phyloP scores from a whole-genome alignment of 2,113 vertebrate genomes.

The Melanostigma gelatinosum region DNA sequence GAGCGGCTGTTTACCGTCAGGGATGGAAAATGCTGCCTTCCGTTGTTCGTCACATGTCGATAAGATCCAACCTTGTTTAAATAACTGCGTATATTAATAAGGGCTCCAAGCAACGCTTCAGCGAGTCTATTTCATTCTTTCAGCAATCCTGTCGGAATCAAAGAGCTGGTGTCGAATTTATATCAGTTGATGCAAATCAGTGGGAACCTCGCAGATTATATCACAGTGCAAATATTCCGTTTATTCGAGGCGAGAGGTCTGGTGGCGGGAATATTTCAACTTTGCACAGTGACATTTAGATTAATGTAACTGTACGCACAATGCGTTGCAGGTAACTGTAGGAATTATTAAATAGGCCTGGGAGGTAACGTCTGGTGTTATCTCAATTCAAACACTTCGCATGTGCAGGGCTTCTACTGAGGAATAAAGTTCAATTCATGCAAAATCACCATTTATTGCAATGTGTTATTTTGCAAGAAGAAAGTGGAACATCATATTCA shows the following conservation, averaged over 20 bases:
- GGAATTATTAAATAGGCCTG: conserved; percentile 17
- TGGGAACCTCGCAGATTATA: conserved; percentile 42
- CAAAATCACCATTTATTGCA: not conserved
- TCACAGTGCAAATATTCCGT: conserved; percentile 55
- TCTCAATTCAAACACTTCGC: conserved; percentile 1
- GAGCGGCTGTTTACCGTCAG: conserved; percentile 75
- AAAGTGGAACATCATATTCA: not conserved
- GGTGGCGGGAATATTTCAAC: conserved; percentile 18
- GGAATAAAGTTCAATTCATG: not conserved
- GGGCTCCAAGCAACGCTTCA: conserved; percentile 53
- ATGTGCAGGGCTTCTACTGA: not conserved
- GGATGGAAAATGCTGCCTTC: conserved; percentile 65
- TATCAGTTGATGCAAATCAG: conserved; percentile 58
- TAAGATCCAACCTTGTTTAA: conserved; percentile 72
- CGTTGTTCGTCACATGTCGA: conserved; percentile 65
- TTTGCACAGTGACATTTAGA: conserved; percentile 27
- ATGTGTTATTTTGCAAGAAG: not conserved
- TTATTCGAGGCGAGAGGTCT: conserved; percentile 36
- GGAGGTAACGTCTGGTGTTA: not conserved
- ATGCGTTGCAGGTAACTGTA: conserved; percentile 9
- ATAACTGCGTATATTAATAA: conserved; percentile 36
- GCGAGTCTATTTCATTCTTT: conserved; percentile 63
- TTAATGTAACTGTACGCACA: conserved; percentile 1
- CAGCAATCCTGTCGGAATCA: conserved; percentile 70
- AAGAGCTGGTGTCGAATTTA: conserved; percentile 41